phyloP scores from a whole-genome alignment of 2,888 invertebrate genomes.

The Crematogaster levior region DNA sequence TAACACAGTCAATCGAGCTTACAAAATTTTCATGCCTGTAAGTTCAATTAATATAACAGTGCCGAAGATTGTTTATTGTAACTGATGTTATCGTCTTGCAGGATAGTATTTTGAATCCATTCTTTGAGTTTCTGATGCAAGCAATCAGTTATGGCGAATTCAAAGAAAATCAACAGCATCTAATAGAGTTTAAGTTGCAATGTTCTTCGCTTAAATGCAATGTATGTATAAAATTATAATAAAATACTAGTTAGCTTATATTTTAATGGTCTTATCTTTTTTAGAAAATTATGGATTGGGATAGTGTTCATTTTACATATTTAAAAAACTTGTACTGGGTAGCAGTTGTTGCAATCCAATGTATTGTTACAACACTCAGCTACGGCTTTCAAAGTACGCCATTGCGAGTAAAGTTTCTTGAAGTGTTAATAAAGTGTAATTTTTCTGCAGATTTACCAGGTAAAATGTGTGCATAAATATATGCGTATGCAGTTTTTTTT shows the following conservation, averaged over 20 bases:
- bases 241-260: background rate
- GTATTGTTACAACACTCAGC: conserved; percentile 88
- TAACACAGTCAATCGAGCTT: conserved; percentile 89
- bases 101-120: conserved; percentile 89
- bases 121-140: conserved; percentile 88
- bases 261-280: conserved; percentile 1
- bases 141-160: conserved; percentile 83
- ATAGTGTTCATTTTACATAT: conserved; percentile 85
- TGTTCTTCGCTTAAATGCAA: conserved; percentile 79
- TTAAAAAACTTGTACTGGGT: conserved; percentile 87
- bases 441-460: conserved; percentile 78
- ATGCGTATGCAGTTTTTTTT: background rate
- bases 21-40: conserved; percentile 91
- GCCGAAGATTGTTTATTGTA: background rate
- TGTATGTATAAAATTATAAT: conserved; percentile 64
- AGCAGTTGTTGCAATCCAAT: conserved; percentile 87
- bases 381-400: conserved; percentile 88
- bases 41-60: conserved; percentile 46
- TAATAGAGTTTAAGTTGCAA: conserved; percentile 84
- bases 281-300: conserved; percentile 81
- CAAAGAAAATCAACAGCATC: conserved; percentile 76
- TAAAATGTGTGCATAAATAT: conserved; percentile 50
- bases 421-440: conserved; percentile 78
- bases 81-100: conserved; percentile 82
- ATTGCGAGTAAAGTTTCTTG: conserved; percentile 89